These are phyloP conservation scores for Pseudorhombus dupliciocellatus DNA, from an alignment of 2,113 vertebrate species.

Conservation along the genomic window DNA sequence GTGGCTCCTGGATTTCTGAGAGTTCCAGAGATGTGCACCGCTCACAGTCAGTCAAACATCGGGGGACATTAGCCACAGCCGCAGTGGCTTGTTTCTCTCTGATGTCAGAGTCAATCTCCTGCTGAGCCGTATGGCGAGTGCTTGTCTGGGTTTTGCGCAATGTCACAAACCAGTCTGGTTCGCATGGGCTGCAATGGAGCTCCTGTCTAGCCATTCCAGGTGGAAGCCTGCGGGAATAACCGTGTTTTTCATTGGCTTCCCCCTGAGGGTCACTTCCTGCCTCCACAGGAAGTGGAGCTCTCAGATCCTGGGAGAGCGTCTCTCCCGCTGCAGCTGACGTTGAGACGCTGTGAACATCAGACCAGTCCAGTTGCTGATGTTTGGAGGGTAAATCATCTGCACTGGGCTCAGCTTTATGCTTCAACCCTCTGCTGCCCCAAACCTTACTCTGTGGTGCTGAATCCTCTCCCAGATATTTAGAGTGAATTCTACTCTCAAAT, in stretches of 20 bases:
- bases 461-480: slow-evolving; percentile 1
- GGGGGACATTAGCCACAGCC: not conserved
- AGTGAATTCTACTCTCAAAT: slow-evolving; percentile 9
- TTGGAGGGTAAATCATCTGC: slow-evolving; percentile 16
- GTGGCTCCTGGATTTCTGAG: slow-evolving; percentile 11
- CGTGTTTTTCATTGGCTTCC: slow-evolving; percentile 34
- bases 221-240: not conserved
- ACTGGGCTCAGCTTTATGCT: slow-evolving; percentile 6
- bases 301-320: not conserved
- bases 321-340: slow-evolving; percentile 6
- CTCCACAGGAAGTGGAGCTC: slow-evolving; percentile 9
- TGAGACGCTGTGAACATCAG: not conserved
- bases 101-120: not conserved
- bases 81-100: not conserved
- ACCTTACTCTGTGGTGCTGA: not conserved
- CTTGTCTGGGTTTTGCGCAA: slow-evolving; percentile 7
- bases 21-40: not conserved
- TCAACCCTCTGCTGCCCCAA: not conserved
- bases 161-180: not conserved
- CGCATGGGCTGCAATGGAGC: not conserved
- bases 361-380: slow-evolving; percentile 9
- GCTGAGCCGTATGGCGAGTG: not conserved
- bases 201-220: slow-evolving; percentile 8
- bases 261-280: slow-evolving; percentile 1
- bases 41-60: slow-evolving; percentile 1